Evolutionary conservation across 2,888 invertebrate species (phyloP), one percentile per base, ranked within the genome.

Genomic region (Pharmacophagus antenor): DNA sequence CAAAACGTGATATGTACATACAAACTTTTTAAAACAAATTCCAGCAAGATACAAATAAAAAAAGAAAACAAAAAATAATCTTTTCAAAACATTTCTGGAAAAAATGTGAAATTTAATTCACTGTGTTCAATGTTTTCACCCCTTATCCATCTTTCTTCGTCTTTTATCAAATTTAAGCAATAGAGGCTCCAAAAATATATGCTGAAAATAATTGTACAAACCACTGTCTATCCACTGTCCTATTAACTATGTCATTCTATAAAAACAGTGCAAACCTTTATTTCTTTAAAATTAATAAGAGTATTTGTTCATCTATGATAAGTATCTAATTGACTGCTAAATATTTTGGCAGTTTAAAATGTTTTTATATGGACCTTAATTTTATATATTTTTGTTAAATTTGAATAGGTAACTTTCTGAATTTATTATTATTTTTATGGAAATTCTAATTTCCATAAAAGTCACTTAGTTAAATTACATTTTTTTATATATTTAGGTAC

Each of bases 331-430:
- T 71, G 66, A 71, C 69, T 65, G 66, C 69, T 62, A 63, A 62
- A 67, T 61, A 65, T 61, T 69, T 66, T 68, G 70, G 70, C 72
- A 72, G 69, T 70, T 70, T 60, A 65, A 65, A 60, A 66, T 65
- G 62, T 62, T 63, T 63, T 64, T 62, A 64, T 22, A 25, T 61
- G 61, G 56, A 61, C 56, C 56, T 61, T 52, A 52, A 21, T 23
- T 42, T 52, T 51, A 44, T n/a, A 37, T 37, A 37, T n/a, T n/a
- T n/a, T 4, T 37, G 31, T 15, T 37, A n/a, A n/a, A 37, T 37
- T 37, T 37, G 2, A 37, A 2, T 37, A 37, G n/a, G 4, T 37
- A 37, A 37, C n/a, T 37, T n/a, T 17, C 10, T 4, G 10, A 23
- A 23, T 48, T 23, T n/a, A 22, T 49, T 25, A 7, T 49, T 48